Conservation (phyloP, 2,888 invertebrate genomes). For the Caenorhabditis japonica region DNA sequence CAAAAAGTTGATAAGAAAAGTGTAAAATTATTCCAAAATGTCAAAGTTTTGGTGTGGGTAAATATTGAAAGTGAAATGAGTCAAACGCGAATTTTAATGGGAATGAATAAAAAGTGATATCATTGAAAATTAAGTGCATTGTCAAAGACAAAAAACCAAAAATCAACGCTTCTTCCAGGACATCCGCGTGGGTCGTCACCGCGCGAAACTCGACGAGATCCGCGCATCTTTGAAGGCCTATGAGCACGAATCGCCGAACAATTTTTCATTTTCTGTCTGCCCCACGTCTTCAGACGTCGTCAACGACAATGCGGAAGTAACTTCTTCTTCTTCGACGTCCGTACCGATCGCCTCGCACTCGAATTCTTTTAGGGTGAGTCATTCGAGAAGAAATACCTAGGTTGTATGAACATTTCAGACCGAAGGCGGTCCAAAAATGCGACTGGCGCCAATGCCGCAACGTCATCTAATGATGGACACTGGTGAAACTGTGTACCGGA, state of each 20-base stretch:
- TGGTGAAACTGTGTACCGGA: constrained; percentile 23
- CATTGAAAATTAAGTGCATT: too few relatives aligned
- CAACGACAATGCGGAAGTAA: constrained; percentile 39
- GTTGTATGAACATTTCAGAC: constrained; percentile 16
- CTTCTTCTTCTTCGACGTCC: constrained; percentile 12
- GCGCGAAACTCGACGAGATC: constrained; percentile 73
- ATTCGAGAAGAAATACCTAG: not conserved
- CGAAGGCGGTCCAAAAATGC: constrained; percentile 43
- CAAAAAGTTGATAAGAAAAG: too few relatives aligned
- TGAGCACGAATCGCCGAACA: constrained; percentile 54
- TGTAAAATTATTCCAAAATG: too few relatives aligned
- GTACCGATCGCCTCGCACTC: constrained; percentile 28
- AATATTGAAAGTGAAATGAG: too few relatives aligned
- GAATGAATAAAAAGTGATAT: too few relatives aligned
- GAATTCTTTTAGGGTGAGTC: constrained; percentile 50
- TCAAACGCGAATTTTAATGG: too few relatives aligned
- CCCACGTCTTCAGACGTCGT: constrained; percentile 30
- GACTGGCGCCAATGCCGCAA: constrained; percentile 45
- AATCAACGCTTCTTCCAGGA: too few relatives aligned
- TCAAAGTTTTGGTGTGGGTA: too few relatives aligned
- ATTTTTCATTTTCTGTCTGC: constrained; percentile 3
- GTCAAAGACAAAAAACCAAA: too few relatives aligned
- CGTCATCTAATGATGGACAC: constrained; percentile 45
- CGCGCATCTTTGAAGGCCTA: constrained; percentile 70
- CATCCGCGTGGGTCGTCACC: constrained; percentile 69